Evolutionary conservation across 1,140 invertebrate species (phyloP).

Genomic region (Hylaeus anthracinus): DNA sequence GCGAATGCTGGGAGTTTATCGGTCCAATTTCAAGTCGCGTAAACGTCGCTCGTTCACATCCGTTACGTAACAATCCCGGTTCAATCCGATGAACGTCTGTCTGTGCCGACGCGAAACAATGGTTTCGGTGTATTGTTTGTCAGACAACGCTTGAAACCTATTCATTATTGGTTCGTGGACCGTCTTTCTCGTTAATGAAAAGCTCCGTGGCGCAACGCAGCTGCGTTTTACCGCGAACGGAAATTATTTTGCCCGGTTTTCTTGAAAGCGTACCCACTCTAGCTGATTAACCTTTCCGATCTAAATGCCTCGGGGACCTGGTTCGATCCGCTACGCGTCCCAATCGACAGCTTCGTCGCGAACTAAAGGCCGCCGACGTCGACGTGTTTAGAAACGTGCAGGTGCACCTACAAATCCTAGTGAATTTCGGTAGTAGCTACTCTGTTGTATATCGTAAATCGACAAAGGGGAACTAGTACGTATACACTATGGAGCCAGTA

Average conservation of each 20-base stretch:
- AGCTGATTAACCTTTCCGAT: conserved; percentile 29
- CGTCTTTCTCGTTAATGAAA: conserved; percentile 45
- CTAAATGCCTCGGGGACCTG: conserved; percentile 20
- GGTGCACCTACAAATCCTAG: too few relatives aligned
- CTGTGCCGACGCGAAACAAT: conserved; percentile 12
- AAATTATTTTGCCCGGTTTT: conserved; percentile 25
- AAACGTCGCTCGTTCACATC: not conserved
- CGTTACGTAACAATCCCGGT: conserved; percentile 24
- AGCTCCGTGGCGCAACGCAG: conserved; percentile 4
- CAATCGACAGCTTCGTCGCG: not conserved
- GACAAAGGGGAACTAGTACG: too few relatives aligned
- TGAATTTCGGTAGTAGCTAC: too few relatives aligned
- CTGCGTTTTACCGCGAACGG: not conserved
- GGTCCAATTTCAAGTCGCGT: not conserved
- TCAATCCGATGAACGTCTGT: not conserved
- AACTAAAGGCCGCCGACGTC: not conserved
- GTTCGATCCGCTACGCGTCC: not conserved
- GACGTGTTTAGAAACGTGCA: not conserved
- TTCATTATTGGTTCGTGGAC: conserved; percentile 38
- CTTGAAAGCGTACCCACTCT: conserved; percentile 27
- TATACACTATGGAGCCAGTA: too few relatives aligned
- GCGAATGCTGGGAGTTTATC: not conserved
- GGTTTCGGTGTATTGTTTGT: conserved; percentile 19
- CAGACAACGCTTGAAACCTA: conserved; percentile 23
- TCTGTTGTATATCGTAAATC: too few relatives aligned